Evolutionary conservation across 2,113 vertebrate genomes (phyloP).

Genomic region (Plecotus auritus): DNA sequence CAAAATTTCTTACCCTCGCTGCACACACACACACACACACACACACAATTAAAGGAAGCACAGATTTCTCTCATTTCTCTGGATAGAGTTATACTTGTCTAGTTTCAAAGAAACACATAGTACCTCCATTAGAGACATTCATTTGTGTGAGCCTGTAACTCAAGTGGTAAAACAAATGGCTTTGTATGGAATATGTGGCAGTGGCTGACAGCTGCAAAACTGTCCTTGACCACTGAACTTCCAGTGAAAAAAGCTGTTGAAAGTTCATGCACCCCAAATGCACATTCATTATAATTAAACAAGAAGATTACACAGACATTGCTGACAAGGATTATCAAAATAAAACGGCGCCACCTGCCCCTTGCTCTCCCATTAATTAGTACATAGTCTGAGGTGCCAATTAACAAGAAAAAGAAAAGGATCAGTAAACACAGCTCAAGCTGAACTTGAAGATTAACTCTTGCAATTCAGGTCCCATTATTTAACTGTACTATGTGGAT

Average conservation of each 20-base stretch:
- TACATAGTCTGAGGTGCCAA: constrained; percentile 88
- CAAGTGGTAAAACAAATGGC: constrained; percentile 43
- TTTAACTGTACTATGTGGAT: not conserved
- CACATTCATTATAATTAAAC: constrained; percentile 91
- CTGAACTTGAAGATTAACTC: constrained; percentile 77
- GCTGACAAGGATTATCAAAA: constrained; percentile 92
- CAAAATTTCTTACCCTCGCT: constrained; percentile 19
- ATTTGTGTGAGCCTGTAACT: not conserved
- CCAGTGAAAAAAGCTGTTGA: constrained; percentile 78
- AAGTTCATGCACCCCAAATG: constrained; percentile 89
- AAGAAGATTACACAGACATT: constrained; percentile 89
- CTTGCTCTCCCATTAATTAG: constrained; percentile 91
- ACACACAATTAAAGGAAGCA: not conserved
- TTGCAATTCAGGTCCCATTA: constrained; percentile 48
- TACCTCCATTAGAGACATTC: constrained; percentile 30
- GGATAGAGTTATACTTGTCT: not conserved
- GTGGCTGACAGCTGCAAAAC: constrained; percentile 45
- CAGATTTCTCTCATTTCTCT: not conserved
- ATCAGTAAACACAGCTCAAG: constrained; percentile 76
- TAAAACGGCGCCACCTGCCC: constrained; percentile 90
- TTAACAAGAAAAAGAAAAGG: constrained; percentile 82
- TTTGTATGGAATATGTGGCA: not conserved
- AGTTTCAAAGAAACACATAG: not conserved
- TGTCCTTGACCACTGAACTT: constrained; percentile 79
- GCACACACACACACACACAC: too few relatives aligned